These are phyloP conservation scores for Lonchura striata DNA, from an alignment of 2,113 vertebrate species.

Conservation along the genomic window DNA sequence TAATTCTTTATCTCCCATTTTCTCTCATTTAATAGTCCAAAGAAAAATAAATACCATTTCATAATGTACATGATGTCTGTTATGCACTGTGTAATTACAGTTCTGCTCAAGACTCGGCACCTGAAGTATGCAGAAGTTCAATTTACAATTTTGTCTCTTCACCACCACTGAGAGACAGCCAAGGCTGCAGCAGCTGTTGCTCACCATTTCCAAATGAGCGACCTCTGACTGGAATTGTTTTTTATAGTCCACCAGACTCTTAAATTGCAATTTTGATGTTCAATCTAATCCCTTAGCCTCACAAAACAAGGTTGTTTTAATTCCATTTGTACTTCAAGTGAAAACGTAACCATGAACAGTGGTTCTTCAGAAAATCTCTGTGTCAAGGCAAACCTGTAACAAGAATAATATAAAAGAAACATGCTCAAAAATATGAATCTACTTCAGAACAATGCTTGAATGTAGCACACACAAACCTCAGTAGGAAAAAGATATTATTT, in stretches of 20 bases:
- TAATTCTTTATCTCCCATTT: neutral
- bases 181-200: neutral
- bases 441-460: neutral
- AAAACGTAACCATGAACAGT: neutral
- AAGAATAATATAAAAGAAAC: neutral
- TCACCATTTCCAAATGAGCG: neutral
- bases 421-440: neutral
- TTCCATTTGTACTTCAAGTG: neutral
- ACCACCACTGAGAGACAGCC: neutral
- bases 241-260: neutral
- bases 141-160: neutral
- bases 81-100: neutral
- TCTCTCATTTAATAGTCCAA: neutral
- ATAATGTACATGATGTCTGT: neutral
- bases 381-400: neutral
- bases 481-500: slow-evolving; percentile 17
- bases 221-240: neutral
- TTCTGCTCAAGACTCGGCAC: neutral
- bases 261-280: neutral
- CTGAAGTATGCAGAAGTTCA: neutral
- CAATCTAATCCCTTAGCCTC: neutral
- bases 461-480: neutral
- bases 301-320: neutral
- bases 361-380: neutral
- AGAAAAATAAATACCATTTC: neutral